Evolutionary conservation across 2,797 vertebrate genomes (phyloP).

Genomic region (Carduelis carduelis): DNA sequence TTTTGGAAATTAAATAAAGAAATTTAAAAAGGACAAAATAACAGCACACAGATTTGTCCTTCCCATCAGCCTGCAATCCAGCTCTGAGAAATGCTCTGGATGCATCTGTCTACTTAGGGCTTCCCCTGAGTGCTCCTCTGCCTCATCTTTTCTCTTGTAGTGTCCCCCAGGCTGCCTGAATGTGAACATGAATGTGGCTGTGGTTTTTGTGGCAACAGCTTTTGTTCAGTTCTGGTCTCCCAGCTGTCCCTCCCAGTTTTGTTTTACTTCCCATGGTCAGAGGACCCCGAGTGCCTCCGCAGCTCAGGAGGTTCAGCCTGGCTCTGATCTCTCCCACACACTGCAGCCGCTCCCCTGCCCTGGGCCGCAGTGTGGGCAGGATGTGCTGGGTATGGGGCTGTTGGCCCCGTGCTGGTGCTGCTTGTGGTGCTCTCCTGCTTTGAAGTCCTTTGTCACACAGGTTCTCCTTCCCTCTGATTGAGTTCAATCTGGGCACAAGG

Average conservation of each 20-base stretch:
- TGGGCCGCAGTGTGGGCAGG: neutral
- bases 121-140: neutral
- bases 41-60: neutral
- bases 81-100: neutral
- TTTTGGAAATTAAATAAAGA: neutral
- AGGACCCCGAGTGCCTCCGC: neutral
- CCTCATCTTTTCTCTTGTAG: neutral
- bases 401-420: neutral
- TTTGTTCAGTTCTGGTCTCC: neutral
- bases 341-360: neutral
- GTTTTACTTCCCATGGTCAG: neutral
- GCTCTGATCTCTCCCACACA: neutral
- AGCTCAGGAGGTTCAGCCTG: neutral
- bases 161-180: neutral
- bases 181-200: neutral
- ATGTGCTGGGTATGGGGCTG: neutral
- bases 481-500: neutral
- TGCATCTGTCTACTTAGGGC: neutral
- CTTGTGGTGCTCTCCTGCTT: neutral
- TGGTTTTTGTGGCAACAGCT: neutral
- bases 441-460: neutral
- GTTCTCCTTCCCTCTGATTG: neutral
- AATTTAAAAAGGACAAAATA: neutral
- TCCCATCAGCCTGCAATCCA: neutral
- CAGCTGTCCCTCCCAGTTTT: neutral